Evolutionary conservation across 1,140 invertebrate species (phyloP).

Genomic region (Papilio polytes): DNA sequence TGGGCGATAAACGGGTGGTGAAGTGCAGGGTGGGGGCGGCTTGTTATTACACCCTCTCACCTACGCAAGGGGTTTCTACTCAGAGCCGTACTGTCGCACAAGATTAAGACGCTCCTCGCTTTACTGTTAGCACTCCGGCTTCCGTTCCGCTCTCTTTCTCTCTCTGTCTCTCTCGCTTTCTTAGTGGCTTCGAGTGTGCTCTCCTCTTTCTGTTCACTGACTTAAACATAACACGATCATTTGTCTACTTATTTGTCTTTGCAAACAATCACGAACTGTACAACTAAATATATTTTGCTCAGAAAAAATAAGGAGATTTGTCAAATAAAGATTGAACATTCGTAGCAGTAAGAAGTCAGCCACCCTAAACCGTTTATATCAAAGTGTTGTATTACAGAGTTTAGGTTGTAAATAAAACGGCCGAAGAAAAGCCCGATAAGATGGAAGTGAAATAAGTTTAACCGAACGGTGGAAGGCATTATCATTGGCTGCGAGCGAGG

Average conservation of each 20-base stretch:
- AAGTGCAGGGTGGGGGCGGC: slow-evolving; percentile 55
- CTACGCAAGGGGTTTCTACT: slow-evolving; percentile 76
- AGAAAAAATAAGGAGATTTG: slow-evolving; percentile 48
- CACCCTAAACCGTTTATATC: slow-evolving; percentile 67
- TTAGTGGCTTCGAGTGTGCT: slow-evolving; percentile 62
- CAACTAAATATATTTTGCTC: slow-evolving; percentile 23
- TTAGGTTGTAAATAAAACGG: slow-evolving; percentile 79
- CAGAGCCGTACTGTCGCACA: slow-evolving; percentile 70
- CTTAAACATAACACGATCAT: slow-evolving; percentile 56
- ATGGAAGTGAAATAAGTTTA: slow-evolving; percentile 81
- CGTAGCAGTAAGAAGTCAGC: slow-evolving; percentile 38
- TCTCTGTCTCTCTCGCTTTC: slow-evolving; percentile 55
- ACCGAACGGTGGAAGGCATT: slow-evolving; percentile 81
- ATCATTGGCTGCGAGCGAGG: slow-evolving; percentile 80
- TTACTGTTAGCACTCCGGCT: slow-evolving; percentile 69
- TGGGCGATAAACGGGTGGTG: slow-evolving; percentile 59
- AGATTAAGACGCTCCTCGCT: slow-evolving; percentile 78
- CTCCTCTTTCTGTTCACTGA: slow-evolving; percentile 53
- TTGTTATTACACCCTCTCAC: slow-evolving; percentile 82
- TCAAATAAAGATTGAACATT: slow-evolving; percentile 21
- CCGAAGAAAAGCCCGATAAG: slow-evolving; percentile 79
- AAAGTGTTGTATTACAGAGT: slow-evolving; percentile 67
- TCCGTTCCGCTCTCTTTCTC: slow-evolving; percentile 47
- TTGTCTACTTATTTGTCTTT: slow-evolving; percentile 42
- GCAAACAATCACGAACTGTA: slow-evolving; percentile 1